A percentile compares a stretch with the other conserved stretches of the same genome.
Conservation (phyloP, 2,888 invertebrate genomes). For the Lepeophtheirus nordmannii region DNA sequence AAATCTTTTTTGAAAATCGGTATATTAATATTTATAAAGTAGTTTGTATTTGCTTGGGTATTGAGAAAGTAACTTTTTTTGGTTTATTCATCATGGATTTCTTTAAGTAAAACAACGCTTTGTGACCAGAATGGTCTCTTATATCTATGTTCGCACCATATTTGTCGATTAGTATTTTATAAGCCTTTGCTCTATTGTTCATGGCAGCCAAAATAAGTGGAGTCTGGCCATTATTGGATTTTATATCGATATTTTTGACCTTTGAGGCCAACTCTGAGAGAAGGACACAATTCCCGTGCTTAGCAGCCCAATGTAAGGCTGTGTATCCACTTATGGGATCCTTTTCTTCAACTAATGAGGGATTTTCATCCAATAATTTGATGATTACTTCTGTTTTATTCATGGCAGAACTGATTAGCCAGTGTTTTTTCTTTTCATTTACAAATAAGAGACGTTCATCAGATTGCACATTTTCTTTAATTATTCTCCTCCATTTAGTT, state of each 20-base stretch:
- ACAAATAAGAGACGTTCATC: neutral
- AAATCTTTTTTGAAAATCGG: neutral
- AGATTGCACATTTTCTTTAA: neutral
- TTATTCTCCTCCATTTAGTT: neutral
- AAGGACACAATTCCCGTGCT: conserved; percentile 76
- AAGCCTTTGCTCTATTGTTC: neutral
- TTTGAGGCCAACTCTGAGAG: conserved; percentile 81
- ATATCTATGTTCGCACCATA: neutral
- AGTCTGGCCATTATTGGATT: conserved; percentile 59
- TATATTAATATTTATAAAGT: neutral
- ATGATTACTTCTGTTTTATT: conserved; percentile 65
- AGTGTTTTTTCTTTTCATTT: neutral
- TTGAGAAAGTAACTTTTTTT: conserved; percentile 6
- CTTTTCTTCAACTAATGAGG: conserved; percentile 44
- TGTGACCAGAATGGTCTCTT: neutral
- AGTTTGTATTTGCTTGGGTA: conserved; percentile 2
- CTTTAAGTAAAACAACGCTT: neutral
- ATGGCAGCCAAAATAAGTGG: conserved; percentile 62
- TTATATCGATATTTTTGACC: conserved; percentile 63
- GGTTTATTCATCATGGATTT: neutral
- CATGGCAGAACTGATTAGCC: conserved; percentile 7
- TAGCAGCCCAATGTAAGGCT: conserved; percentile 90
- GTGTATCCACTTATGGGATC: conserved; percentile 46
- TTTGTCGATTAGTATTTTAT: neutral
- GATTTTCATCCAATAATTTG: conserved; percentile 66